Evolutionary conservation across 1,140 invertebrate species (phyloP).

Genomic region (Diabrotica undecimpunctata): DNA sequence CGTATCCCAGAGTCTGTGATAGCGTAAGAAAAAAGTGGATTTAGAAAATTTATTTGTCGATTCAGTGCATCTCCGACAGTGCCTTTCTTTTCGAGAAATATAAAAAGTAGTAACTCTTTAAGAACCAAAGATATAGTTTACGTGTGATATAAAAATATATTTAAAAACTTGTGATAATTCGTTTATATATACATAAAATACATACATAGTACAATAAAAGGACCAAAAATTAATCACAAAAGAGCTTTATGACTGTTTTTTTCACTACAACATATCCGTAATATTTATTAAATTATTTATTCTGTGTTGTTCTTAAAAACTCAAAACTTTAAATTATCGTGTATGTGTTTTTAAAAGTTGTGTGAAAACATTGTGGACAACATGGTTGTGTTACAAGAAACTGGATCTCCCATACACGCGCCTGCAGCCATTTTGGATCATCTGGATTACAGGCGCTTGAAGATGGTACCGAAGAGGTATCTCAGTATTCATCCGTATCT

Average conservation of each 20-base stretch:
- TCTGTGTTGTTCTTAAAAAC: neutral
- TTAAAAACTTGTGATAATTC: slow-evolving; percentile 14
- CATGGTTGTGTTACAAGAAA: slow-evolving; percentile 48
- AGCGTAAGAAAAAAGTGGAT: slow-evolving; percentile 13
- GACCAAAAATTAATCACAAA: slow-evolving; percentile 10
- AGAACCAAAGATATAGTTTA: slow-evolving; percentile 20
- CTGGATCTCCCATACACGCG: slow-evolving; percentile 48
- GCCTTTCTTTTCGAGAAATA: slow-evolving; percentile 6
- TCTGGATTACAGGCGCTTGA: slow-evolving; percentile 68
- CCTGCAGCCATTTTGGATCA: slow-evolving; percentile 48
- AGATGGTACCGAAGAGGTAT: slow-evolving; percentile 83
- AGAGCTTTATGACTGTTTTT: slow-evolving; percentile 6
- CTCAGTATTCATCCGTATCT: slow-evolving; percentile 85
- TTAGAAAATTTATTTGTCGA: slow-evolving; percentile 12
- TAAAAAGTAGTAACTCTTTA: slow-evolving; percentile 7
- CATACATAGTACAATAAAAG: slow-evolving; percentile 17
- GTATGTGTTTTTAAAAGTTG: neutral
- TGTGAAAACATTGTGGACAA: slow-evolving; percentile 17
- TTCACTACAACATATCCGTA: neutral
- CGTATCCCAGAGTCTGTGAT: slow-evolving; percentile 14
- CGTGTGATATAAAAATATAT: slow-evolving; percentile 14
- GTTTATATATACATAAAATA: neutral
- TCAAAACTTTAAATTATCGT: neutral
- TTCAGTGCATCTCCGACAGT: slow-evolving; percentile 15
- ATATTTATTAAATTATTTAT: neutral